Conservation (phyloP, 2,888 invertebrate species). For the Lithophane ornitopus region DNA sequence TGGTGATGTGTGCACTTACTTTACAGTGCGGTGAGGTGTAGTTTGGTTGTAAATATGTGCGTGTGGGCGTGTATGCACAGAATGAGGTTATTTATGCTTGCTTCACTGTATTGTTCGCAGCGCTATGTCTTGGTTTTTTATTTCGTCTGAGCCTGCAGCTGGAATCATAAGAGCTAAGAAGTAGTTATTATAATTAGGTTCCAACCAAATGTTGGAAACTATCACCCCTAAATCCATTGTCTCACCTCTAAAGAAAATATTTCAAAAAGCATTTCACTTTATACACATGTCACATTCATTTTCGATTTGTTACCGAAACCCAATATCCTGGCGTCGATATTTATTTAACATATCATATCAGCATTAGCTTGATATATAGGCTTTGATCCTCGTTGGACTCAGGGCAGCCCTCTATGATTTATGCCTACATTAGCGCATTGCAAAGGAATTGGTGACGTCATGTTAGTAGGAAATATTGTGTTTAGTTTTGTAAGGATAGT, state of each 20-base stretch:
- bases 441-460: constrained; percentile 76
- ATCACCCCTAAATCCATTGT: constrained; percentile 15
- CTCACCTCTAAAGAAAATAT: constrained; percentile 51
- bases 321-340: constrained; percentile 88
- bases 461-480: constrained; percentile 59
- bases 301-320: constrained; percentile 78
- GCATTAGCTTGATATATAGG: constrained; percentile 90
- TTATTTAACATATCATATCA: constrained; percentile 91
- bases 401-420: constrained; percentile 80
- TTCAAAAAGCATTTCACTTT: constrained; percentile 72
- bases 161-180: too few relatives aligned
- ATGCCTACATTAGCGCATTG: constrained; percentile 84
- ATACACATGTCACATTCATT: constrained; percentile 83
- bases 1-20: too few relatives aligned
- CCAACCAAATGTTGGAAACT: background rate
- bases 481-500: constrained; percentile 42
- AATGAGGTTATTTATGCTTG: too few relatives aligned
- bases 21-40: too few relatives aligned
- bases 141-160: too few relatives aligned
- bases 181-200: background rate
- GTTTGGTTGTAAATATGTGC: too few relatives aligned
- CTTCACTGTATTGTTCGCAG: too few relatives aligned
- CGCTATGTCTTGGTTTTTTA: too few relatives aligned
- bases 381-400: constrained; percentile 84
- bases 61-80: too few relatives aligned